phyloP scores from a whole-genome alignment of 2,113 vertebrate species.

The Bolborhynchus lineola region DNA sequence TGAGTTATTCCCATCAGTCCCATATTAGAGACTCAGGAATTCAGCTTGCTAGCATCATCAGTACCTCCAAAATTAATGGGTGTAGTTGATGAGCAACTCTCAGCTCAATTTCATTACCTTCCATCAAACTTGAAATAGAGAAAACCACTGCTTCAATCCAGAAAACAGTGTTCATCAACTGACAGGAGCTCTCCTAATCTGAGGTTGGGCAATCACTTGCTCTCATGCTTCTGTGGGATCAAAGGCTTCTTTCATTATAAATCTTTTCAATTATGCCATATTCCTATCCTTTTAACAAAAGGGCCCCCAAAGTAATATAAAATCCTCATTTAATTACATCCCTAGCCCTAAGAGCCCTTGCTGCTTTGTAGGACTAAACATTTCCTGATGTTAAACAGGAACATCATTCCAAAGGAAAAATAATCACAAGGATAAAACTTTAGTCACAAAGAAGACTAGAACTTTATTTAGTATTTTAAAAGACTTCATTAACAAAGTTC shows the following conservation, averaged over 20 bases:
- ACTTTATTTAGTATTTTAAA: conserved; percentile 27
- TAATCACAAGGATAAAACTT: background rate
- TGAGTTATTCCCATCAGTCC: background rate
- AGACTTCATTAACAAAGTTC: conserved; percentile 38
- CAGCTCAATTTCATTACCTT: background rate
- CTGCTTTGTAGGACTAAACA: background rate
- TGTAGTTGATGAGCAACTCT: background rate
- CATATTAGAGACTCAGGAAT: background rate
- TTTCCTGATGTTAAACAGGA: background rate
- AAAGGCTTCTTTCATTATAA: background rate
- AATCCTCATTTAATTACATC: background rate
- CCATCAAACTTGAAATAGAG: background rate
- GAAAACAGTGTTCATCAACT: background rate
- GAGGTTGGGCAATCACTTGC: background rate
- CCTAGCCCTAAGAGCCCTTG: background rate
- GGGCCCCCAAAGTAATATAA: background rate
- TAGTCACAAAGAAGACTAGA: conserved; percentile 3
- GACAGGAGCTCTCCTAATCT: background rate
- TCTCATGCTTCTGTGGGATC: background rate
- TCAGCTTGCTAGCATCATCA: background rate
- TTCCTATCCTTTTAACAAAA: background rate
- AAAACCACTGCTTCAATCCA: background rate
- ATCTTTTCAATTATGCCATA: background rate
- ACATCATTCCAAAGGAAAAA: background rate
- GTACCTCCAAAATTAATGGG: background rate